These are phyloP conservation scores for Cavia porcellus DNA, from an alignment of 2,113 vertebrate species.

Conservation along the genomic window DNA sequence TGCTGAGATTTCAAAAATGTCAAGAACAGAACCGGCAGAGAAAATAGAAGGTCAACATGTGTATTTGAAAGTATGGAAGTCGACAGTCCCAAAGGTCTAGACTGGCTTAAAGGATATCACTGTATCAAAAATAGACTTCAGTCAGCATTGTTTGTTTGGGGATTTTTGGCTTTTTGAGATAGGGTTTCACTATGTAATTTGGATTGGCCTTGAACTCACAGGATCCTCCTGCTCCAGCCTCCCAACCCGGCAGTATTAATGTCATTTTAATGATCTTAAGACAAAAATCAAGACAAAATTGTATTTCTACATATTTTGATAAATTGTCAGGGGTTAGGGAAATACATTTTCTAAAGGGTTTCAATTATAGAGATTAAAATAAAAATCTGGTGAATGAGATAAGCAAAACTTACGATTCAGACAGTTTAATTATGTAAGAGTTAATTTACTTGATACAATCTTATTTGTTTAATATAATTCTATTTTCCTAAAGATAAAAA, in stretches of 20 bases:
- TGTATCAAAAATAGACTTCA: neutral
- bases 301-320: neutral
- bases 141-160: no score
- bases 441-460: neutral
- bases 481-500: constrained; percentile 54
- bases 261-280: neutral
- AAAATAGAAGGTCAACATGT: neutral
- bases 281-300: constrained; percentile 22
- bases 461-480: constrained; percentile 26
- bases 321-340: neutral
- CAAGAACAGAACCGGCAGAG: neutral
- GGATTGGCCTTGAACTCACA: neutral
- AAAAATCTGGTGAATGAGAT: neutral
- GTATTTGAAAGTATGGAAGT: neutral
- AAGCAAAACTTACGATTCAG: neutral
- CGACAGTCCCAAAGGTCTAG: neutral
- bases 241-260: neutral
- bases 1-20: constrained; percentile 2
- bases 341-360: neutral
- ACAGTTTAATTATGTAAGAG: neutral
- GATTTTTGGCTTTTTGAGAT: neutral
- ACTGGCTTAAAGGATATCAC: neutral
- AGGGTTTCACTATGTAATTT: neutral
- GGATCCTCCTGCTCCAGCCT: neutral
- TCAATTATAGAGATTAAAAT: constrained; percentile 1